Evolutionary conservation across 2,888 invertebrate species (phyloP), one percentile per base, ranked within the genome.

Genomic region (Epistrophella euchroma): DNA sequence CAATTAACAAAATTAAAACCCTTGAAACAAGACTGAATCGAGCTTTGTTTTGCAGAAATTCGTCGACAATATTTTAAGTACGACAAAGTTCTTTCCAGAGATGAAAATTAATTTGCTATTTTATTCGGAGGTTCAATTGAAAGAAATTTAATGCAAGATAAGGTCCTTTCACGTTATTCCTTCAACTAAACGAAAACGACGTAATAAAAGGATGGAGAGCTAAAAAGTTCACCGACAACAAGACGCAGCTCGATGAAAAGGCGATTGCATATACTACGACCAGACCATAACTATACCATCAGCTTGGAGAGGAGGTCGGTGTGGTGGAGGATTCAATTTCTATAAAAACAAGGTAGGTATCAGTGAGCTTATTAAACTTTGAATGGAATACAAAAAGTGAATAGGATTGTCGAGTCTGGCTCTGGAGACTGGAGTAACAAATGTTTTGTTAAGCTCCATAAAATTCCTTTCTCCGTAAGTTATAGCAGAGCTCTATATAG

Each of bases 341-440:
- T 82, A 75, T 86, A 70, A 86, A 82, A 86, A 86, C 82, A 78
- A 86, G 85, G 73, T 86, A 86, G 85, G 70, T 86, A 86, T 86
- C 85, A 86, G 62, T 64, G 66, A 86, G 86, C 86, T 86, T 86
- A 86, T 86, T 82, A 86, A 86, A 86, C 73, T 86, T 82, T 82
- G 70, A 58, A 71, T 76, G 73, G 74, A 64, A 77, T 80, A 81
- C 73, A 74, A 71, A 76, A 82, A 71, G 50, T 62, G 77, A 83
- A 87, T 78, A 85, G 66, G 74, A 79, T 80, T 86, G 83, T 83
- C 75, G 47, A 45, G 47, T 66, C 66, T 17, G 82, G 73, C 32
- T 66, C 66, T 17, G 82, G 73, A 40, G 22, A 22, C 72, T 62
- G 32, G 72, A 75, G 83, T 79, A 77, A 74, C 86, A 80, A 87